A percentile compares a stretch with the other conserved stretches of the same genome.
Evolutionary conservation across 2,113 vertebrate species (phyloP).

Genomic region (Potamarius usumacintae): DNA sequence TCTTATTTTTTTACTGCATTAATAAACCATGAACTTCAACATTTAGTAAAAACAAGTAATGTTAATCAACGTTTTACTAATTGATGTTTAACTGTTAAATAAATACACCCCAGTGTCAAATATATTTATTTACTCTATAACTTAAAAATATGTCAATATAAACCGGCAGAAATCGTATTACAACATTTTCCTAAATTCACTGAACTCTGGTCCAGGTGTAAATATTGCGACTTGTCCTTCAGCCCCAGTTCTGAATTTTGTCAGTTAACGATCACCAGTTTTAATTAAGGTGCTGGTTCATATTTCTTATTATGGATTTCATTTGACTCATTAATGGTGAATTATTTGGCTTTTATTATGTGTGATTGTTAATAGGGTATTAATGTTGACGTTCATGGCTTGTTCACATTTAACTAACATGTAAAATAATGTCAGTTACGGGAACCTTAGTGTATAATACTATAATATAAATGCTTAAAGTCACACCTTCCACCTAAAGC

Average conservation of each 20-base stretch:
- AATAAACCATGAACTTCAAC: not conserved
- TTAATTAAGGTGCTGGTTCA: not conserved
- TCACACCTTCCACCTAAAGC: slow-evolving; percentile 1
- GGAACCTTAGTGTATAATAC: not conserved
- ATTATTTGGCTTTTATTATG: not conserved
- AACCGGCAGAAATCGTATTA: not conserved
- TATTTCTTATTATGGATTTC: no score
- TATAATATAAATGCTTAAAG: not conserved
- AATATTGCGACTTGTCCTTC: not conserved
- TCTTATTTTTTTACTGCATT: not conserved
- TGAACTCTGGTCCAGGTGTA: not conserved
- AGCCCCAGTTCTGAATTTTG: not conserved
- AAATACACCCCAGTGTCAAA: not conserved
- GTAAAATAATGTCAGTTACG: not conserved
- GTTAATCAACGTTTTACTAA: not conserved
- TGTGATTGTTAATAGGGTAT: not conserved
- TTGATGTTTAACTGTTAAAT: not conserved
- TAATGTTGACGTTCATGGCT: not conserved
- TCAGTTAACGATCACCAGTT: not conserved
- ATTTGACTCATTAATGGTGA: no score
- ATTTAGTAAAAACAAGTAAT: not conserved
- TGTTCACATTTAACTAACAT: not conserved
- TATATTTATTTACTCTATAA: not conserved
- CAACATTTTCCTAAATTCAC: not conserved
- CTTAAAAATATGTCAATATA: not conserved